phyloP scores from a whole-genome alignment of 2,888 invertebrate genomes.

The Drosophila conformis region DNA sequence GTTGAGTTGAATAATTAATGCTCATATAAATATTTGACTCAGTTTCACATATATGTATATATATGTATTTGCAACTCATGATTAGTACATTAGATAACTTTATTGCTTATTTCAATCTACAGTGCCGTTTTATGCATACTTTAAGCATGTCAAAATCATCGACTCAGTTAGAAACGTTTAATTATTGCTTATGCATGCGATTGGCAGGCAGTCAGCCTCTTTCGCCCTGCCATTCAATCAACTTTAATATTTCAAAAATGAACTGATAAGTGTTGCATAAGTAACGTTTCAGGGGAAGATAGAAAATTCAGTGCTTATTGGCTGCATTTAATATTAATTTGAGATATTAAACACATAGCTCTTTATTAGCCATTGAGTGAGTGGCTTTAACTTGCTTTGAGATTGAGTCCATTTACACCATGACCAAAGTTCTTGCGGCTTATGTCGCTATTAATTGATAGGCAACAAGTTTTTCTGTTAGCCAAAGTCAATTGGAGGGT shows the following conservation, averaged over 20 bases:
- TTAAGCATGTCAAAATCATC: slow-evolving; percentile 49
- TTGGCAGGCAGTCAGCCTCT: slow-evolving; percentile 15
- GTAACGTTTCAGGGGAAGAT: slow-evolving; percentile 24
- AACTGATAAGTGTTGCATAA: slow-evolving; percentile 35
- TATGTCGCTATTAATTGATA: slow-evolving; percentile 78
- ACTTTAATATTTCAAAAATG: slow-evolving; percentile 49
- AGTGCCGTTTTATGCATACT: slow-evolving; percentile 14
- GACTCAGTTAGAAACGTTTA: slow-evolving; percentile 27
- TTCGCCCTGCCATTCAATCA: slow-evolving; percentile 50
- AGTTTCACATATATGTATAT: neutral
- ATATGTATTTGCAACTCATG: neutral
- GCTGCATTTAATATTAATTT: slow-evolving; percentile 41
- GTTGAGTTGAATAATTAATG: neutral
- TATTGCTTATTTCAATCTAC: neutral
- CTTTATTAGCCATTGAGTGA: slow-evolving; percentile 59
- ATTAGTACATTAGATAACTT: neutral
- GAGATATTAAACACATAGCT: slow-evolving; percentile 34
- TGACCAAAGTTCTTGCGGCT: slow-evolving; percentile 66
- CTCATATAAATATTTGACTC: neutral
- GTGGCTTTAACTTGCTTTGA: slow-evolving; percentile 51
- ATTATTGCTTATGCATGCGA: slow-evolving; percentile 23
- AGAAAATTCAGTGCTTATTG: slow-evolving; percentile 10
- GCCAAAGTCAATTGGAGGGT: slow-evolving; percentile 70
- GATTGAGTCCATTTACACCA: slow-evolving; percentile 12
- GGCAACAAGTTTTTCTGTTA: slow-evolving; percentile 53